Base-by-base conservation (phyloP, 2,888 invertebrate species). In the Rhyacophila evoluta region DNA sequence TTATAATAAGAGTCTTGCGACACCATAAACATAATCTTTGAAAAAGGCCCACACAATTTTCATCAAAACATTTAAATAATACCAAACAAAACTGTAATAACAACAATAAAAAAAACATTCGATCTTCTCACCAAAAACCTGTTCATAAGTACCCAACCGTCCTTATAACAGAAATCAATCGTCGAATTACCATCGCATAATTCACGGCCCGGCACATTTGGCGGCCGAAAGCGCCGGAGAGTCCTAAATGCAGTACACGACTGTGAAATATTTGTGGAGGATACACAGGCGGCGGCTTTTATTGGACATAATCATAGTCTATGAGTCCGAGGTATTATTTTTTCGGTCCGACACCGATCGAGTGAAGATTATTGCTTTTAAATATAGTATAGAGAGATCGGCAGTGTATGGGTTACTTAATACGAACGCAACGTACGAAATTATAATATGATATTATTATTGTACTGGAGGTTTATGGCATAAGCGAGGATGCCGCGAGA, bases 331-430 rank as follows among this genome's bases (percentile, higher is more conserved):
- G 67, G 78, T 76, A 81, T 81, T 75, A 74, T 81, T 76, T 25
- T 78, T 78, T 78, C 74, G 67, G 68, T 71, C 75, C 78, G 73
- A 78, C 78, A 75, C 77, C 74, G 78, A 79, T 75, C 78, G 75
- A 71, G 71, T 27, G 70, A 70, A 75, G 78, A 79, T 79, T 78
- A 80, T 78, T 75, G 80, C 80, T 78, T 80, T 80, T 80, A 80
- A 80, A 80, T 78, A 78, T 80, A 80, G 67, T 55, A 72, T 55
- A 29, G 28, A 15, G 19, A 28, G 27, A 68, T 68, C 77, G 77
- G 77, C 69, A 77, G 77, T 72, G 77, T 72, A 38, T 72, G 77
- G 36, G 72, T 77, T 72, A 33, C 77, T 77, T 77, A 77, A 77
- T 77, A 77, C 68, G 77, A 55, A 74, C 68, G 71, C 77, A 27